Percentiles rank a stretch among this genome's conserved stretches.
phyloP scores from a whole-genome alignment of 2,888 invertebrate genomes.

The Oasisia sp. region DNA sequence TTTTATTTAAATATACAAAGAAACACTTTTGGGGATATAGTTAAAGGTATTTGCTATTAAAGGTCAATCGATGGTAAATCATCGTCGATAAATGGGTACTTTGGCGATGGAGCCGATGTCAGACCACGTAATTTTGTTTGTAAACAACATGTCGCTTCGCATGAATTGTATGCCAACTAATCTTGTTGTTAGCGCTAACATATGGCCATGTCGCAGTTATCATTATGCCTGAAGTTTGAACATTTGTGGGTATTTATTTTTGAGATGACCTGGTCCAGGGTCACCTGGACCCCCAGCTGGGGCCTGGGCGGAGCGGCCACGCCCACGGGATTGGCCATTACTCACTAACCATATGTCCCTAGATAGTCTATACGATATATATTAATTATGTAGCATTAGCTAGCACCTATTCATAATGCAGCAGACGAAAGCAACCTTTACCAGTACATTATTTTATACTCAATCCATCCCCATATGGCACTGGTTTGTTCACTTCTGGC shows the following conservation, averaged over 20 bases:
- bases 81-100: slow-evolving; percentile 5
- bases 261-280: not conserved
- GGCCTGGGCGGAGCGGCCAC: too few species aligned
- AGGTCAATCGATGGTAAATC: not conserved
- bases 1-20: not conserved
- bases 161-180: not conserved
- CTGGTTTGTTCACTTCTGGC: not conserved
- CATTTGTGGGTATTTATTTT: not conserved
- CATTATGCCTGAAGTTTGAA: not conserved
- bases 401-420: too few species aligned
- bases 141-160: not conserved
- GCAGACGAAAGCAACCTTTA: too few species aligned
- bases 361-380: too few species aligned
- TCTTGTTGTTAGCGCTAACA: not conserved
- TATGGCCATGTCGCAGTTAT: not conserved
- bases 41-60: not conserved
- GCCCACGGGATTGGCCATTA: too few species aligned
- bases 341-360: too few species aligned
- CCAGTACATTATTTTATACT: too few species aligned
- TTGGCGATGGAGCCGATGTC: not conserved
- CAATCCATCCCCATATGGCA: not conserved
- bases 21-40: not conserved
- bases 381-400: too few species aligned
- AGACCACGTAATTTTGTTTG: not conserved
- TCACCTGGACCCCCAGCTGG: too few species aligned